Conservation (phyloP, 2,888 invertebrate genomes). For the Danaus chrysippus region DNA sequence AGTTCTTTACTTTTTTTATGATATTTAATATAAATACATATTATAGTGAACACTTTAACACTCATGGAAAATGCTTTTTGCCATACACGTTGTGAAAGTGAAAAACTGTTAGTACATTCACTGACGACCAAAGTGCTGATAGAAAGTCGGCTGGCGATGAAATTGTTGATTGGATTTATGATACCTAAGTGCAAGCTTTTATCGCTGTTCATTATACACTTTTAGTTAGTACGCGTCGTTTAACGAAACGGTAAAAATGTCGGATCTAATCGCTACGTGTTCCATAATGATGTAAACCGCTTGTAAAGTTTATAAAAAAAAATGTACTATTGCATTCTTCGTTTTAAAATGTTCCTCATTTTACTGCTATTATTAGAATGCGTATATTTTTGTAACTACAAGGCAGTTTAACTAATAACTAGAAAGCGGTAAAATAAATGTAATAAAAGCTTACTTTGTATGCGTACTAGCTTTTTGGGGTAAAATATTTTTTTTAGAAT, state of each 20-base stretch:
- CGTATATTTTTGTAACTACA: no score
- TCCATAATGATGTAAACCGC: not conserved
- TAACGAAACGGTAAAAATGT: constrained; percentile 11
- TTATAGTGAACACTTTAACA: no score
- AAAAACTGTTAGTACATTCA: constrained; percentile 31
- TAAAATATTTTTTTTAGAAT: not conserved
- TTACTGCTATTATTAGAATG: no score
- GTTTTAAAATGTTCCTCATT: no score
- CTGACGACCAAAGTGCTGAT: constrained; percentile 29
- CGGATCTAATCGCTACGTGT: constrained; percentile 4
- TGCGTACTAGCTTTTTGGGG: no score
- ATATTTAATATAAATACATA: no score
- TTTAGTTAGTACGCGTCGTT: constrained; percentile 4
- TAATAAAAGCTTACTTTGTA: no score
- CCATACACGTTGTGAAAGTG: constrained; percentile 31
- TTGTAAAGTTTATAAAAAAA: no score
- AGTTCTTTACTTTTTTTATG: no score
- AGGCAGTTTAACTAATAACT: no score
- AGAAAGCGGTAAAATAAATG: no score
- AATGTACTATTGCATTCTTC: no score
- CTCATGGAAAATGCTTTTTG: constrained; percentile 6
- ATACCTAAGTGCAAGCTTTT: constrained; percentile 17
- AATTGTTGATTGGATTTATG: constrained; percentile 29
- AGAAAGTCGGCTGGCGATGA: constrained; percentile 35
- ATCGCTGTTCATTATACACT: constrained; percentile 8